phyloP scores from a whole-genome alignment of 1,140 invertebrate genomes.

The Drosophila gunungcola region DNA sequence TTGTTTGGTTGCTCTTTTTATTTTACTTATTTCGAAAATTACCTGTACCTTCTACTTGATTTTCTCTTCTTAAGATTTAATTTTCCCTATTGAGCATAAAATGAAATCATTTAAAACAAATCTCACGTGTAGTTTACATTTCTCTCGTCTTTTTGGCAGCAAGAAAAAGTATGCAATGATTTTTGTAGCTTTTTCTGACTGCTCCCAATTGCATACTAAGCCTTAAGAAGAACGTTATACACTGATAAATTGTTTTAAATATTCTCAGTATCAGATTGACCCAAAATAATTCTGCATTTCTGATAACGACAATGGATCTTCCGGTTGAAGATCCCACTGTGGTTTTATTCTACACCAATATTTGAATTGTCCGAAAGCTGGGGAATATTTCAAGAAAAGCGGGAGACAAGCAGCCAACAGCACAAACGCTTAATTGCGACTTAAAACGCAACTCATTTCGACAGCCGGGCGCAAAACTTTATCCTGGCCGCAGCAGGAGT shows the following conservation, averaged over 20 bases:
- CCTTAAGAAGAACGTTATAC: not conserved
- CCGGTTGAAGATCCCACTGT: constrained; percentile 10
- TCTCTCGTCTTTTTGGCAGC: not conserved
- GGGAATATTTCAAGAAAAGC: constrained; percentile 6
- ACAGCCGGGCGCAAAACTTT: constrained; percentile 46
- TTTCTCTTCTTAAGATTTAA: too few species aligned
- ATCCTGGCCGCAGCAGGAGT: constrained; percentile 39
- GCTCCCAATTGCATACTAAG: not conserved
- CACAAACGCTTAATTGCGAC: constrained; percentile 68
- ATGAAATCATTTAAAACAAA: too few species aligned
- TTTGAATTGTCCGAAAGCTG: constrained; percentile 4
- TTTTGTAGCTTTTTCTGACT: not conserved
- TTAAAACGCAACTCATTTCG: constrained; percentile 76
- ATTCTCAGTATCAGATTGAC: not conserved
- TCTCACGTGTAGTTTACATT: not conserved
- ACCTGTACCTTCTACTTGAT: too few species aligned
- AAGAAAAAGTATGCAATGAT: constrained; percentile 23
- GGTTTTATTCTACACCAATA: constrained; percentile 11
- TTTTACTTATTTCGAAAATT: too few species aligned
- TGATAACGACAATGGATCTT: not conserved
- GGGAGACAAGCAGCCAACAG: constrained; percentile 34
- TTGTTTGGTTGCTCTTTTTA: too few species aligned
- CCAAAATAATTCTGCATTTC: not conserved
- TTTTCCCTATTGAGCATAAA: too few species aligned
- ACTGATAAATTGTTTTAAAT: constrained; percentile 3